A percentile compares a stretch with the other conserved stretches of the same genome.
phyloP scores from a whole-genome alignment of 2,113 vertebrate species.

The Caretta caretta region DNA sequence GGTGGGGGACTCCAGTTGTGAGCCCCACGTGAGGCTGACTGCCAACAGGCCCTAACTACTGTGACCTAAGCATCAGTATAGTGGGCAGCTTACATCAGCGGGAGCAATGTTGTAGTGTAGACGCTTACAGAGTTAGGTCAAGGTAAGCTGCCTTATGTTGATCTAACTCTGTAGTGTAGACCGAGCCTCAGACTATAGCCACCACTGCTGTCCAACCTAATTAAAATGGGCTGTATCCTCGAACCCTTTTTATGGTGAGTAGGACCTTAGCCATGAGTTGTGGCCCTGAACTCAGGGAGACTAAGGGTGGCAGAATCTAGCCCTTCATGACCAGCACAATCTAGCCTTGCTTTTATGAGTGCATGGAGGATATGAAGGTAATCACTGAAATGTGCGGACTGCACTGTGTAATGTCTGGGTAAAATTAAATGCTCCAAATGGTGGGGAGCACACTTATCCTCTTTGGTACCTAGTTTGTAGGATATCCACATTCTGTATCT shows the following conservation, averaged over 20 bases:
- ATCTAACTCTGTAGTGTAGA: too few relatives aligned
- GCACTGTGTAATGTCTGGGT: rapidly evolving
- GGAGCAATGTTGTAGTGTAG: too few relatives aligned
- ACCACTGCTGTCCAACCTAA: too few relatives aligned
- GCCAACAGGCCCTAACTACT: too few relatives aligned
- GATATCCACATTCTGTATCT: rapidly evolving
- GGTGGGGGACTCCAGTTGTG: too few relatives aligned
- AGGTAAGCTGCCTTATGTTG: too few relatives aligned
- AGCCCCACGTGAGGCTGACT: too few relatives aligned
- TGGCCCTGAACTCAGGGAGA: background rate
- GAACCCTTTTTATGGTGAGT: background rate
- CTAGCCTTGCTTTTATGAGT: background rate
- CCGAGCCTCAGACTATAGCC: too few relatives aligned
- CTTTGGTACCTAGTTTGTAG: background rate
- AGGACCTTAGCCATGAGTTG: background rate
- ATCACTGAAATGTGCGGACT: background rate
- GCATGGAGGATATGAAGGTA: background rate
- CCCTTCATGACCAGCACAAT: rapidly evolving
- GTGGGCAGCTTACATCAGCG: too few relatives aligned
- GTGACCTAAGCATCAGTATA: too few relatives aligned
- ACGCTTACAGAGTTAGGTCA: too few relatives aligned
- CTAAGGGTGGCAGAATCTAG: background rate
- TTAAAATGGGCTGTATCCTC: background rate
- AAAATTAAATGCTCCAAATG: rapidly evolving
- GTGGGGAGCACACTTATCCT: background rate